Conservation (phyloP, 1,140 invertebrate genomes). For the Carposina sasakii region DNA sequence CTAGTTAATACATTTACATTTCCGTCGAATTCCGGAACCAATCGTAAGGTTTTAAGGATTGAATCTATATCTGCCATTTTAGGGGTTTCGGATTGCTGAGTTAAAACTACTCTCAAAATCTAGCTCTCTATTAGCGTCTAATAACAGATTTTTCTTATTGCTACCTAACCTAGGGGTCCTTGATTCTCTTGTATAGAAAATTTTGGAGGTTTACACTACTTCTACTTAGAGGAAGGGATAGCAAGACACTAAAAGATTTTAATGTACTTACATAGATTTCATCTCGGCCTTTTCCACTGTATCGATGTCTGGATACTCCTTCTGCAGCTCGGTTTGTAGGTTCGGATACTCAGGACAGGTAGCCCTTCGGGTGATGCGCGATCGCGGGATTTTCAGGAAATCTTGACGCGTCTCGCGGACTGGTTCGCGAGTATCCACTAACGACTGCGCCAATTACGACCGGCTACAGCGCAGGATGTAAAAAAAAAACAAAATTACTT, state of each 20-base stretch:
- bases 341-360: background rate
- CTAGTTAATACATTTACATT: background rate
- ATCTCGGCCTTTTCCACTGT: background rate
- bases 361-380: background rate
- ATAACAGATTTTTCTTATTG: no score
- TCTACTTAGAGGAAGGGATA: background rate
- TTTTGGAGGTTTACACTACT: background rate
- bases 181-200: background rate
- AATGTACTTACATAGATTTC: background rate
- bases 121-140: background rate
- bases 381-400: background rate
- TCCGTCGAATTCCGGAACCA: background rate
- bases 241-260: background rate
- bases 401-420: background rate
- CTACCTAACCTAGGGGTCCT: background rate
- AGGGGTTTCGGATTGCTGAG: background rate
- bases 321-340: background rate
- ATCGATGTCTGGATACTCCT: background rate
- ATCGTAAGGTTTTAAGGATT: background rate
- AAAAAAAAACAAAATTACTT: background rate
- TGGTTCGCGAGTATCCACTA: background rate
- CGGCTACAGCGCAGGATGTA: background rate
- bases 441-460: background rate
- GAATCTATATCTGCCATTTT: background rate
- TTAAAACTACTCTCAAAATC: background rate